Conservation (phyloP, 2,113 vertebrate genomes). For the Myrmecobius fasciatus region DNA sequence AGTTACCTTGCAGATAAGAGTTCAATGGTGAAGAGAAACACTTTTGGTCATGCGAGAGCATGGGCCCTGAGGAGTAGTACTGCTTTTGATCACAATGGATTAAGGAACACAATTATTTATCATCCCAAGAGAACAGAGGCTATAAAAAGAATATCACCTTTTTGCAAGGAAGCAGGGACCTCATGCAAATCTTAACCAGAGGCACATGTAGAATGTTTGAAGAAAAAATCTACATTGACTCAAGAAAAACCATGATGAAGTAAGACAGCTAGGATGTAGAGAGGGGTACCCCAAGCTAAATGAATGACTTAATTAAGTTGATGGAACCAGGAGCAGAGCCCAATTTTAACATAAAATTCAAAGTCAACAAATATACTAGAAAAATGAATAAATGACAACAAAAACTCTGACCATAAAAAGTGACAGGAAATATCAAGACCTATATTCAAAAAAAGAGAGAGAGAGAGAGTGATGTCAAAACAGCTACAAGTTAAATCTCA, state of each 20-base stretch:
- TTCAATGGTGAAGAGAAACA: too few relatives aligned
- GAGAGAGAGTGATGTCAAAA: neutral
- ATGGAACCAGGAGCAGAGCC: neutral
- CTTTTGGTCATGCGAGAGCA: too few relatives aligned
- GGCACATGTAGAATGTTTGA: conserved; percentile 87
- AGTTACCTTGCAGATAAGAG: too few relatives aligned
- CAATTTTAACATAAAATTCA: neutral
- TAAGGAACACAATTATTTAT: neutral
- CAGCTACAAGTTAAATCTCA: neutral
- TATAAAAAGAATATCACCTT: neutral
- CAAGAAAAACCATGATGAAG: conserved; percentile 89
- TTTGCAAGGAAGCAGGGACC: conserved; percentile 7
- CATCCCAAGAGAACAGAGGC: neutral
- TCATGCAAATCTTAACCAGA: conserved; percentile 81
- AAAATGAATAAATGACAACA: neutral
- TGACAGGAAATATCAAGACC: neutral
- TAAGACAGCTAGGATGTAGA: conserved; percentile 57
- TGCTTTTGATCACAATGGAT: too few relatives aligned
- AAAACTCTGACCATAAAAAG: neutral
- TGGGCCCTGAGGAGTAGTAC: too few relatives aligned
- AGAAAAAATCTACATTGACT: conserved; percentile 88
- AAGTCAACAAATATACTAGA: neutral
- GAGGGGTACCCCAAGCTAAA: neutral
- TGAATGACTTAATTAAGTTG: neutral
- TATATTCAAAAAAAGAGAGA: neutral